Conservation (phyloP, 2,113 vertebrate genomes). For the Rhinolophus sinicus region DNA sequence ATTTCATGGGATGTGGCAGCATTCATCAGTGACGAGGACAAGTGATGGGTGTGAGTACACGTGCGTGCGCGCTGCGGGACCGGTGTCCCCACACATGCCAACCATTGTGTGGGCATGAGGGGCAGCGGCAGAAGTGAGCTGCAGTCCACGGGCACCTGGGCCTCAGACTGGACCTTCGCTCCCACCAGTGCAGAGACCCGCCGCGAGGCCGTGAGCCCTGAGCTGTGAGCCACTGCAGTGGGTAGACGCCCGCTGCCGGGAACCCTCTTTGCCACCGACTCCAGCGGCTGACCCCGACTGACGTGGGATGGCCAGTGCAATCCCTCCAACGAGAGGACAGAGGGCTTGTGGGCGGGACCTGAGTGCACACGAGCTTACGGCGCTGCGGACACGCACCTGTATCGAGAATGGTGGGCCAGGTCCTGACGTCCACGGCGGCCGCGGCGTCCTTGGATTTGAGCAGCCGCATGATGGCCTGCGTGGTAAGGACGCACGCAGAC, state of each 20-base stretch:
- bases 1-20: neutral
- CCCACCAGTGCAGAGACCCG: neutral
- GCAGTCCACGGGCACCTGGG: neutral
- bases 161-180: neutral
- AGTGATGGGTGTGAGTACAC: fast-evolving
- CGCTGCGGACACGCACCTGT: constrained; percentile 86
- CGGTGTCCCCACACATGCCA: no score
- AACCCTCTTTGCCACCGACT: no score
- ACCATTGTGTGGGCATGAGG: neutral
- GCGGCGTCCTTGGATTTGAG: constrained; percentile 96
- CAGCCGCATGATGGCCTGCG: constrained; percentile 95
- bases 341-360: fast-evolving
- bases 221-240: no score
- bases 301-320: no score
- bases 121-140: no score
- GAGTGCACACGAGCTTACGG: fast-evolving
- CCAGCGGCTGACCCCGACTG: no score
- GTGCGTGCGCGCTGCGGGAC: neutral
- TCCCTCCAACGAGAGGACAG: no score
- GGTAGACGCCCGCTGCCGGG: neutral
- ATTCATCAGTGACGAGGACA: neutral
- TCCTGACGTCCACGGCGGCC: constrained; percentile 93
- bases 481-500: constrained; percentile 95
- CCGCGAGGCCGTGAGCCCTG: no score
- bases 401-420: constrained; percentile 96